phyloP scores from a whole-genome alignment of 2,888 invertebrate genomes.

The Diploptera punctata region DNA sequence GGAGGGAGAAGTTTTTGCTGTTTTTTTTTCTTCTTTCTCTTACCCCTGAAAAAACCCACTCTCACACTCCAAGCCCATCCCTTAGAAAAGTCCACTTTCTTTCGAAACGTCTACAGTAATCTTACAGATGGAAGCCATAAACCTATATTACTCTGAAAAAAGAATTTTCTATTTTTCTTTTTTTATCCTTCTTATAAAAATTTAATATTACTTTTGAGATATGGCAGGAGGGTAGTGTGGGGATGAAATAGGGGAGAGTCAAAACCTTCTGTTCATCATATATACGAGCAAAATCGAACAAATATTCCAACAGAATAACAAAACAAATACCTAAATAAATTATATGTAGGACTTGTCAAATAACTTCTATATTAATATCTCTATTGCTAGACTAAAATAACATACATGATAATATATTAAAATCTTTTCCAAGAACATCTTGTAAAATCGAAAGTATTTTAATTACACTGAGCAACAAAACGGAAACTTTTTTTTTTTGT shows the following conservation, averaged over 20 bases:
- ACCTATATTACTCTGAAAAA: constrained; percentile 58
- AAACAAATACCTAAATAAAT: no score
- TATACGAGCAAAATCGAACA: constrained; percentile 34
- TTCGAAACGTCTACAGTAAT: constrained; percentile 58
- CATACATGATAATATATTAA: no score
- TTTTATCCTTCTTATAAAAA: constrained; percentile 55
- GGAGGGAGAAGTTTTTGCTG: constrained; percentile 44
- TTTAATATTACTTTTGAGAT: constrained; percentile 55
- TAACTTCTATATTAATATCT: no score
- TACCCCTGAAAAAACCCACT: neutral
- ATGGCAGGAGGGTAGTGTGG: constrained; percentile 44
- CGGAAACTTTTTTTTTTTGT: no score
- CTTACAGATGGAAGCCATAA: constrained; percentile 59
- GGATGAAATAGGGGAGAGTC: constrained; percentile 40
- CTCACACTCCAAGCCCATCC: constrained; percentile 15
- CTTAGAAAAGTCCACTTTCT: constrained; percentile 55
- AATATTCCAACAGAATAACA: constrained; percentile 31
- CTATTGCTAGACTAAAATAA: no score
- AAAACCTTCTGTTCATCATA: constrained; percentile 45
- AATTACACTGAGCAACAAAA: no score
- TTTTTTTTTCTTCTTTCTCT: constrained; percentile 45
- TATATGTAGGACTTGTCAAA: no score
- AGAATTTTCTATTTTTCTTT: constrained; percentile 52
- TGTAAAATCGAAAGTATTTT: no score
- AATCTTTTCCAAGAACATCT: no score